Evolutionary conservation across 2,888 invertebrate genomes (phyloP), one percentile per base, ranked within the genome.

Genomic region (Idaea biselata): DNA sequence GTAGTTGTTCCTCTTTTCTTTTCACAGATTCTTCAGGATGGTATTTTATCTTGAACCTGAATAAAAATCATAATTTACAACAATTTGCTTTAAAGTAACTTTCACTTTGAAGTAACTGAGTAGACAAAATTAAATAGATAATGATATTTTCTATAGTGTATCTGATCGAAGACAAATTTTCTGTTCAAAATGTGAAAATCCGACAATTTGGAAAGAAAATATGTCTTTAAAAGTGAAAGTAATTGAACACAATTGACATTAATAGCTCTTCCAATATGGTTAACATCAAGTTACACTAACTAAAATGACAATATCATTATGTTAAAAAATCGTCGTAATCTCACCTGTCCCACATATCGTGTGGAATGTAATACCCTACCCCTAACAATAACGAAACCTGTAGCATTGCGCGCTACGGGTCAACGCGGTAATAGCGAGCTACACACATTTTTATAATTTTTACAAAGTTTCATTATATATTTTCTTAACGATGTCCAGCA

Each of bases 41-140:
- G 83, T 99, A 99, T 93, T 99, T 99, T 76, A 97, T 95, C 92
- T 99, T 98, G 94, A 99, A 99, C 99, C 99, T 99, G 92, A 72
- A 73, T 73, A 80, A 81, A 71, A 72, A 71, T 11, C 18, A 8
- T 56, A 56, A 56, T 60, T 32, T 33, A 44, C 11, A 14, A 44
- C 0, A 44, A 44, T 11, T 11, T 14, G 44, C 44, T 7, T 8
- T 44, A 59, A 60, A 59, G 18, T 64, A 33, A 60, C 17, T 54
- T 57, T 58, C 16, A 25, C 58, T 33, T 25, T 17, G 18, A 60
- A 33, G n/a, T 16, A 59, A 59, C 55, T 55, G 16, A 16, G 55
- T 55, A 17, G 17, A 16, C 6, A 55, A 2, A 4, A 53, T 53
- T 53, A 53, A 16, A 54, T 53, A 16, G 18, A 59, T 53, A 54